Evolutionary conservation across 2,113 vertebrate genomes (phyloP).

Genomic region (Natator depressus): DNA sequence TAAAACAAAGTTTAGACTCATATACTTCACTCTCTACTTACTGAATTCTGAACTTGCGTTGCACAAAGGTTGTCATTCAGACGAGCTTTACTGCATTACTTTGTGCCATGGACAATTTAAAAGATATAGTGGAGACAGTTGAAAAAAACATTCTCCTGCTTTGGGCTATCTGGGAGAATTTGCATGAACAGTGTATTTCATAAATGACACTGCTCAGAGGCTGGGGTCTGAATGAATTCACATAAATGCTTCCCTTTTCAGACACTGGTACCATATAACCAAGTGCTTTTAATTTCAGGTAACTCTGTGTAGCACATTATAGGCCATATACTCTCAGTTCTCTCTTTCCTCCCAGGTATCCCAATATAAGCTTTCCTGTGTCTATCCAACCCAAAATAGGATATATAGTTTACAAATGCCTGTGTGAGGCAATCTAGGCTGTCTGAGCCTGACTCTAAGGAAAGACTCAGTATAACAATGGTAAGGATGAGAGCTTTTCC

Average conservation of each 20-base stretch:
- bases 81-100: not conserved
- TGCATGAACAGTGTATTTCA: not conserved
- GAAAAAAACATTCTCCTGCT: not conserved
- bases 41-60: not conserved
- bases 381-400: not conserved
- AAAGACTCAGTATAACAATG: not conserved
- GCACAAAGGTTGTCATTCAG: not conserved
- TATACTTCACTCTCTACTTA: not conserved
- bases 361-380: not conserved
- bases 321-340: not conserved
- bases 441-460: not conserved
- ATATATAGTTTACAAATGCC: not conserved
- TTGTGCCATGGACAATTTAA: not conserved
- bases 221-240: not conserved
- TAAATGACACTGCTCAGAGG: not conserved
- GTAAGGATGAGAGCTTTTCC: not conserved
- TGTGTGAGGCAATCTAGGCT: not conserved
- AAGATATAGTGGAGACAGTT: not conserved
- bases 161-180: not conserved
- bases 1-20: not conserved
- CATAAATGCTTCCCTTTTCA: not conserved
- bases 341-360: not conserved
- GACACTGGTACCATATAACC: not conserved
- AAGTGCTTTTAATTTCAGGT: slow-evolving; percentile 14
- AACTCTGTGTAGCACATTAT: not conserved